phyloP scores from a whole-genome alignment of 1,140 invertebrate genomes.

The Macrosteles quadrilineatus region DNA sequence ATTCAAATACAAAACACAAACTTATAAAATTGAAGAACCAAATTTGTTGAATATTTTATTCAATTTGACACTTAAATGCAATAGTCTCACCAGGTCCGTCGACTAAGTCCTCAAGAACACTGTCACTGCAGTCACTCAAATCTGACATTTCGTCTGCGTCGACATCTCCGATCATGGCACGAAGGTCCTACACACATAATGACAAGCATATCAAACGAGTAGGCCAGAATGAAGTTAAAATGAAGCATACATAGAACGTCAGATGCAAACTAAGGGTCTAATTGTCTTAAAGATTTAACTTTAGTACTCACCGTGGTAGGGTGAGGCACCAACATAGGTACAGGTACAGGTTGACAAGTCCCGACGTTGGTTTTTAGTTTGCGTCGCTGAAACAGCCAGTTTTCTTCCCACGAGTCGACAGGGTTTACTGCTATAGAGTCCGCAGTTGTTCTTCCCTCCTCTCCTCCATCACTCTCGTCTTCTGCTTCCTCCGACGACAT shows the following conservation, averaged over 20 bases:
- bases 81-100: conserved; percentile 44
- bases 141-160: conserved; percentile 85
- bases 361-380: conserved; percentile 33
- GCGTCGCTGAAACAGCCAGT: conserved; percentile 83
- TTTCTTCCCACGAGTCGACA: conserved; percentile 76
- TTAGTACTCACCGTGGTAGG: neutral
- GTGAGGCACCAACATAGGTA: conserved; percentile 18
- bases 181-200: conserved; percentile 53
- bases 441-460: too few species aligned
- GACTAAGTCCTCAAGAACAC: conserved; percentile 59
- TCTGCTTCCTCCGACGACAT: conserved; percentile 39
- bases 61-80: too few species aligned
- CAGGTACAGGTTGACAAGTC: conserved; percentile 57
- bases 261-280: too few species aligned
- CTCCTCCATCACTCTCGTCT: conserved; percentile 41
- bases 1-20: too few species aligned
- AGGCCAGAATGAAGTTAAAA: too few species aligned
- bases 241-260: too few species aligned
- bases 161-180: conserved; percentile 75
- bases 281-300: too few species aligned
- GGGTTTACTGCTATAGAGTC: conserved; percentile 44
- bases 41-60: too few species aligned
- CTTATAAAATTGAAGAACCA: too few species aligned
- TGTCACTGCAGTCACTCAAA: conserved; percentile 65
- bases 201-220: too few species aligned